Percentiles rank a stretch among this genome's conserved stretches.
Evolutionary conservation across 2,888 invertebrate genomes (phyloP).

Genomic region (Nineta flava): DNA sequence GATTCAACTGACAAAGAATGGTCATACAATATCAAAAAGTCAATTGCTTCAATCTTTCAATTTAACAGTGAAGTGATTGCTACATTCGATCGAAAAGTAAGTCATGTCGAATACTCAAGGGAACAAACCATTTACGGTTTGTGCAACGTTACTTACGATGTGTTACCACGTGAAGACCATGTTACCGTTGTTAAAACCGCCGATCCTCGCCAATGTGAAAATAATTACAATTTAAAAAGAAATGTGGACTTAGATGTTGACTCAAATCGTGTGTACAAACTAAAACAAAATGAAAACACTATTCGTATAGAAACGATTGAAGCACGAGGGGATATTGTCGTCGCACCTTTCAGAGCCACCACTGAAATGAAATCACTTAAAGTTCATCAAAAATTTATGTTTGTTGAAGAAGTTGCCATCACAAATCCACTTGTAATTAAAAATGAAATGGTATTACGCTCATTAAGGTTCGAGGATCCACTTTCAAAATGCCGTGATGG

Average conservation of each 20-base stretch:
- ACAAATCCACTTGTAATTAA: constrained; percentile 11
- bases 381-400: constrained; percentile 23
- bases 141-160: constrained; percentile 22
- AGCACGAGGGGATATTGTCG: neutral
- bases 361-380: constrained; percentile 20
- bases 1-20: constrained; percentile 21
- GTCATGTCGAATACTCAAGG: neutral
- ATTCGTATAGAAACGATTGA: neutral
- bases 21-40: constrained; percentile 27
- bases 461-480: constrained; percentile 19
- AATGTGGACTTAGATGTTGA: constrained; percentile 14
- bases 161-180: constrained; percentile 16
- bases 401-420: constrained; percentile 16
- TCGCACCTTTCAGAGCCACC: constrained; percentile 16
- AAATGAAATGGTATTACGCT: constrained; percentile 12
- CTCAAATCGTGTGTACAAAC: constrained; percentile 16
- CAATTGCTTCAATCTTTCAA: constrained; percentile 26
- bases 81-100: neutral
- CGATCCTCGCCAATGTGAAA: constrained; percentile 17
- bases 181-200: constrained; percentile 21
- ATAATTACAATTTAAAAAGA: constrained; percentile 15
- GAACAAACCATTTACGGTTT: constrained; percentile 26
- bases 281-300: constrained; percentile 14
- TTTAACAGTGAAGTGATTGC: constrained; percentile 20
- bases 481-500: constrained; percentile 4